Evolutionary conservation across 2,797 vertebrate genomes (phyloP).

Genomic region (Sparidentex hasta): DNA sequence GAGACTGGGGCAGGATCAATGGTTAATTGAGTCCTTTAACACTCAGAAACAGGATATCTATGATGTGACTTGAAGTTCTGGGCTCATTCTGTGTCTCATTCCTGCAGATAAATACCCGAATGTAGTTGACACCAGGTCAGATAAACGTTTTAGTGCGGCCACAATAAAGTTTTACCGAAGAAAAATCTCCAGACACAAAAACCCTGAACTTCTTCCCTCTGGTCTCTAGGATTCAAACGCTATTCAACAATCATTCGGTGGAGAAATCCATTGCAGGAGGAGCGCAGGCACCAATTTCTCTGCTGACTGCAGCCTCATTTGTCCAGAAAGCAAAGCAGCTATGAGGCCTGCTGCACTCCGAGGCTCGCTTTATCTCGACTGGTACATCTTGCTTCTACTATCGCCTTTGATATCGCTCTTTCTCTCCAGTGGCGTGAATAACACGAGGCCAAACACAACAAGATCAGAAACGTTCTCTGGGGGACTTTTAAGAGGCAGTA

Average conservation of each 20-base stretch:
- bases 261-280: conserved; percentile 28
- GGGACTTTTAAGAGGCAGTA: conserved; percentile 23
- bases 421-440: conserved; percentile 11
- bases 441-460: conserved; percentile 11
- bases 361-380: conserved; percentile 47
- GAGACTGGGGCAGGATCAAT: too few species aligned
- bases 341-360: conserved; percentile 22
- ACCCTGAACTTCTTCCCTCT: conserved; percentile 12
- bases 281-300: conserved; percentile 27
- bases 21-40: background rate
- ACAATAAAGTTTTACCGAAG: background rate
- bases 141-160: background rate
- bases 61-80: background rate
- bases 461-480: conserved; percentile 8
- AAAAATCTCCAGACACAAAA: background rate
- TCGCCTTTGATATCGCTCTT: conserved; percentile 17
- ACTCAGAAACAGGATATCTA: background rate
- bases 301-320: conserved; percentile 42
- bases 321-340: conserved; percentile 22
- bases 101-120: conserved; percentile 14
- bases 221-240: conserved; percentile 19
- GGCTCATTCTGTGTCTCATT: background rate
- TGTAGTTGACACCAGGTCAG: background rate
- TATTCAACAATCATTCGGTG: conserved; percentile 14
- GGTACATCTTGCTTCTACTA: conserved; percentile 59